Evolutionary conservation across 2,888 invertebrate genomes (phyloP), one percentile per base, ranked within the genome.

Genomic region (Meghimatium bilineatum): DNA sequence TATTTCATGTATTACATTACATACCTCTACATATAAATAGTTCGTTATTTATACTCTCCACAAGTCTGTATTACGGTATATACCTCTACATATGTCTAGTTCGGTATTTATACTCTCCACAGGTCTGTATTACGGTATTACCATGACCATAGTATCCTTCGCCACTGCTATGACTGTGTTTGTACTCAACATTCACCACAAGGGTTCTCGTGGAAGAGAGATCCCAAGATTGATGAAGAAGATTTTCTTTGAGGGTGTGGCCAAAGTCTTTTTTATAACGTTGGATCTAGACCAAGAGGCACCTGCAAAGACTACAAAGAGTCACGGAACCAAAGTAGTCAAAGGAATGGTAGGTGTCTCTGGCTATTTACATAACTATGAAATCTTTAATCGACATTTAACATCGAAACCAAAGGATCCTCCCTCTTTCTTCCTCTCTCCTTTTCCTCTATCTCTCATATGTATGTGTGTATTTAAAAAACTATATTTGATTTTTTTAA

Each of bases 191-290:
- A 93, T 94, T 20, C 94, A 94, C 93, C 97, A 97, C 94, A 95
- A 97, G 92, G 97, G 97, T 89, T 96, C 96, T 89, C 95, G 96
- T 92, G 97, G 97, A 88, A 95, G 96, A 88, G 96, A 96, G 92
- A 96, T 97, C 86, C 97, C 97, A 71, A 94, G 95, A 75, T 92
- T 96, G 89, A 94, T 96, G 80, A 95, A 96, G 90, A 96, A 95
- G 88, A 94, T 97, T 88, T 96, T 96, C 88, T 95, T 97, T 91
- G 96, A 96, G 91, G 95, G 96, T 89, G 95, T 97, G 89, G 96
- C 97, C 36, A 90, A 87, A 82, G 77, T 93, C 60, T 86, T 93
- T 66, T 92, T 91, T 83, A 88, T 93, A 44, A 89, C 90, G 52
- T 82, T 93, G 32, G 92, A 92, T 75, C 85, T 90, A 14, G 89